These are phyloP conservation scores for Myotis pilosus DNA, from an alignment of 2,797 vertebrate genomes.

Conservation along the genomic window DNA sequence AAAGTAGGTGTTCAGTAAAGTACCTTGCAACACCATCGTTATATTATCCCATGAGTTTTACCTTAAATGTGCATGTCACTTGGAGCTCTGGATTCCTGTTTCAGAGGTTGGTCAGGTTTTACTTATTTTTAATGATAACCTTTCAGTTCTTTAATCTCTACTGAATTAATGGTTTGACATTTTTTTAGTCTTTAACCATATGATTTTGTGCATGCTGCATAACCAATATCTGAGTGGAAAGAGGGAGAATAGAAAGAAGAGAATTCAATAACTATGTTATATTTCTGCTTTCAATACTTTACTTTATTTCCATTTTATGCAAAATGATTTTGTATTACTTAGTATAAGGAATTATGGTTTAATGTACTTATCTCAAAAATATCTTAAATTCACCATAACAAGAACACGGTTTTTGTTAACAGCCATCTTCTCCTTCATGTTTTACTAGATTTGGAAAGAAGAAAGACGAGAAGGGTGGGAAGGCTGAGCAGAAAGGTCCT, in stretches of 20 bases:
- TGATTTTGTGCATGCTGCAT: not conserved
- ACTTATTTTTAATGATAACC: not conserved
- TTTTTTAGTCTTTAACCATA: not conserved
- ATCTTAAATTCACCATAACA: not conserved
- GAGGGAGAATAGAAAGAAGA: not conserved
- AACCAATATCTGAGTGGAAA: not conserved
- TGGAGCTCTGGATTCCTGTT: not conserved
- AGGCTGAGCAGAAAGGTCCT: constrained; percentile 87
- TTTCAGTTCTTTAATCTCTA: not conserved
- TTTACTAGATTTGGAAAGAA: constrained; percentile 94
- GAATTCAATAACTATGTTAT: not conserved
- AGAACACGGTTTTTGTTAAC: not conserved
- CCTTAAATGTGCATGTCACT: not conserved
- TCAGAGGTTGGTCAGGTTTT: not conserved
- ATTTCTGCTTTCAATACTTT: not conserved
- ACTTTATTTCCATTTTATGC: not conserved
- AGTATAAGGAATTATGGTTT: not conserved
- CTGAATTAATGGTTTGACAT: constrained; percentile 9
- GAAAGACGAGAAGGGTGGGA: constrained; percentile 92
- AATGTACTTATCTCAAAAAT: not conserved
- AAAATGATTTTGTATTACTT: not conserved
- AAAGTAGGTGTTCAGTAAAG: not conserved
- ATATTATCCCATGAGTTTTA: not conserved
- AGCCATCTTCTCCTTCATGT: constrained; percentile 55
- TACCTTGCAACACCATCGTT: not conserved